Conservation (phyloP, 2,797 vertebrate species). For the Ispidina lecontei region DNA sequence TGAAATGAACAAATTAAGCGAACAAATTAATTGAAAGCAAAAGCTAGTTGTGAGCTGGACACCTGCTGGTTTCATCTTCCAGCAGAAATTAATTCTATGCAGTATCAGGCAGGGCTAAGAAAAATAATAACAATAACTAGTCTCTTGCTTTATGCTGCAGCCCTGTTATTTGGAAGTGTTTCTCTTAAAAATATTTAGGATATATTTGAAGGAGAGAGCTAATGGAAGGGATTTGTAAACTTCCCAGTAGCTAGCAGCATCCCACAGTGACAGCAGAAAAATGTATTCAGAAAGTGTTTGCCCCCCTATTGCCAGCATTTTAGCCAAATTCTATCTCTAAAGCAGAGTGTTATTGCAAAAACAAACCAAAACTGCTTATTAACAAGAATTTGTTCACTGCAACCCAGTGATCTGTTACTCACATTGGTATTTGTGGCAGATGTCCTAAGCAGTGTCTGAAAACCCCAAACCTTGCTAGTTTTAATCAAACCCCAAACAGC, state of each 20-base stretch:
- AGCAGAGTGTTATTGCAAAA: not conserved
- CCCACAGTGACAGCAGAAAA: not conserved
- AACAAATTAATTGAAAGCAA: conserved; percentile 41
- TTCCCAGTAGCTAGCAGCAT: not conserved
- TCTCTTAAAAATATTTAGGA: not conserved
- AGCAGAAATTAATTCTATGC: conserved; percentile 4
- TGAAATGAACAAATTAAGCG: conserved; percentile 26
- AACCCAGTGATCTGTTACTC: not conserved
- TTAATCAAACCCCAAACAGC: not conserved
- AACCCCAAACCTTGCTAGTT: not conserved
- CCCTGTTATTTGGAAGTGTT: not conserved
- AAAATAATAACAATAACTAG: not conserved
- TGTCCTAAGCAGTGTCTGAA: not conserved
- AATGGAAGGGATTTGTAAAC: not conserved
- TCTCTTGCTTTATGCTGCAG: not conserved
- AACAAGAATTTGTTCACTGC: not conserved
- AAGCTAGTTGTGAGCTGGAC: not conserved
- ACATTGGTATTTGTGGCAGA: not conserved
- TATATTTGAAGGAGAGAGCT: not conserved
- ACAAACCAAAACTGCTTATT: not conserved
- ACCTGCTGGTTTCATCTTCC: not conserved
- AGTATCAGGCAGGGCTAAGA: not conserved
- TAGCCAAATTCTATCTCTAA: not conserved
- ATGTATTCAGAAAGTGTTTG: not conserved
- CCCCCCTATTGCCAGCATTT: not conserved